Evolutionary conservation across 2,888 invertebrate species (phyloP), one percentile per base, ranked within the genome.

Genomic region (Steinernema hermaphroditum): DNA sequence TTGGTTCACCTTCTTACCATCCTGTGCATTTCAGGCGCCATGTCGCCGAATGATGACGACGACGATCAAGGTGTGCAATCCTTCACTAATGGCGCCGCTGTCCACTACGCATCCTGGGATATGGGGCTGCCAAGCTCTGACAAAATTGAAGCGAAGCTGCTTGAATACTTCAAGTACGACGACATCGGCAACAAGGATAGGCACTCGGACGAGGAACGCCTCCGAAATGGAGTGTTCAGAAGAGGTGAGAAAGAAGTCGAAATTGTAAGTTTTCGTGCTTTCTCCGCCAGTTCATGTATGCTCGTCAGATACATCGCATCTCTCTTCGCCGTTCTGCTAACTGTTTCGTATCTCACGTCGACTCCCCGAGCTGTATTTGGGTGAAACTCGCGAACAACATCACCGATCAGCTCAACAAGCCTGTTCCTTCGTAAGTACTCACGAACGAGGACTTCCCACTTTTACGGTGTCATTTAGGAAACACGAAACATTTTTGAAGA

Each of bases 291-390:
- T 19, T 24, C 24, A 16, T 22, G 22, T 50, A n/a, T n/a, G n/a
- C n/a, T n/a, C n/a, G n/a, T 70, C 37, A 70, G 72, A 72, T 73
- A 57, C 73, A 73, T 29, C 49, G 73, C 9, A 50, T 73, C 27
- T 49, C 44, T 27, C 34, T 73, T 6, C 73, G 72, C 24, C n/a
- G 41, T 9, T 44, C 32, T 1, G 49, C 70, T 16, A 8, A 72
- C 4, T 73, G 49, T 16, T 19, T 49, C n/a, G 8, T 71, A 6
- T 49, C 72, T 1, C 46, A 70, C 29, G 69, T 50, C 16, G 54
- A 29, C 9, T 73, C 73, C 1, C 73, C 73, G 49, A 49, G 49
- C 32, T 73, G 73, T 19, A 24, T 73, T n/a, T 73, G 73, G 73
- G 50, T 73, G 12, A 49, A 57, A 37, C 44, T 73, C 46, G 29